Conservation (phyloP, 2,888 invertebrate species). For the Monochamus alternatus region DNA sequence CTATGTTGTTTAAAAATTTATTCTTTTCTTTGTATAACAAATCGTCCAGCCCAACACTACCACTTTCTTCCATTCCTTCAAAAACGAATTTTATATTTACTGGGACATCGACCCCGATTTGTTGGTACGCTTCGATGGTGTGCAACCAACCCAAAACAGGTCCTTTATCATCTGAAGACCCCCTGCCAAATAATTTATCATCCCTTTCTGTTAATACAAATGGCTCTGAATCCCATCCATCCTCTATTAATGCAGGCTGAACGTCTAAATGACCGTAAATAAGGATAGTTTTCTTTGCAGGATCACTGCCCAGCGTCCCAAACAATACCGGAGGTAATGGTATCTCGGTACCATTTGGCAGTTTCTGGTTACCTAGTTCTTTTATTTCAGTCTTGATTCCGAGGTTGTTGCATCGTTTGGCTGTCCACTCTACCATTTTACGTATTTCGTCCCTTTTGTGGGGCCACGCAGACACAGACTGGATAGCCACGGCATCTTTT, state of each 20-base stretch:
- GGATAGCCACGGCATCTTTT: slow-evolving; percentile 89
- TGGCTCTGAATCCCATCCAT: slow-evolving; percentile 97
- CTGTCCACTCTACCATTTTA: slow-evolving; percentile 78
- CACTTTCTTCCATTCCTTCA: slow-evolving; percentile 99
- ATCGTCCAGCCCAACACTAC: slow-evolving; percentile 95
- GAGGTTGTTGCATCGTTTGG: slow-evolving; percentile 74
- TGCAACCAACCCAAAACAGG: slow-evolving; percentile 97
- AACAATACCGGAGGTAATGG: slow-evolving; percentile 90
- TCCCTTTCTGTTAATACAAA: slow-evolving; percentile 91
- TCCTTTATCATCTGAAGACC: slow-evolving; percentile 91
- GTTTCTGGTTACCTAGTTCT: slow-evolving; percentile 81
- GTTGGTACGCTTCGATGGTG: slow-evolving; percentile 91
- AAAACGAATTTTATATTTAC: slow-evolving; percentile 91
- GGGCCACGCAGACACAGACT: slow-evolving; percentile 93
- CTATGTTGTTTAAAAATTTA: slow-evolving; percentile 86
- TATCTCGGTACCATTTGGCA: slow-evolving; percentile 81
- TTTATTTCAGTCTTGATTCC: slow-evolving; percentile 56
- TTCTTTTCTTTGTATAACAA: slow-evolving; percentile 82
- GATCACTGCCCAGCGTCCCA: slow-evolving; percentile 85
- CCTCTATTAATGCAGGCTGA: slow-evolving; percentile 92
- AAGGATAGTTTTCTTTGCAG: slow-evolving; percentile 92
- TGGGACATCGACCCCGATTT: slow-evolving; percentile 75
- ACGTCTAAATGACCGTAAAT: slow-evolving; percentile 99
- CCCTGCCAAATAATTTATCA: slow-evolving; percentile 93
- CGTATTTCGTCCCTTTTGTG: slow-evolving; percentile 85